A percentile compares a stretch with the other conserved stretches of the same genome.
These are phyloP conservation scores for Aplidium turbinatum DNA, from an alignment of 23 tunicate genomes.

Conservation along the genomic window DNA sequence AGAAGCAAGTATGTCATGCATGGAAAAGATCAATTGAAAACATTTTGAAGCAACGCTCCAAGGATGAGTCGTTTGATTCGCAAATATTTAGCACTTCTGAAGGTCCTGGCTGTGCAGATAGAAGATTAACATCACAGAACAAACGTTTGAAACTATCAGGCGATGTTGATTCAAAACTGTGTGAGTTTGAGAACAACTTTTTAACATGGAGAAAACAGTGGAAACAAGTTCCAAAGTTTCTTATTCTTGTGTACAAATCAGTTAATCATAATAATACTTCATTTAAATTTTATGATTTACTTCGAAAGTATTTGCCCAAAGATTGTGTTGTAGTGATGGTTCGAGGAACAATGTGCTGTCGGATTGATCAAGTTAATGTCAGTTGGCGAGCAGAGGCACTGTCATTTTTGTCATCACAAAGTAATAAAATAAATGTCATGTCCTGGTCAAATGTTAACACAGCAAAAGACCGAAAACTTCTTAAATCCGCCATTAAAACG, in stretches of 20 bases:
- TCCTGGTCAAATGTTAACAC: conserved; percentile 13
- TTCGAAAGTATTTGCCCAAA: conserved; percentile 17
- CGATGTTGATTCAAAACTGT: not conserved
- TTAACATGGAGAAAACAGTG: conserved; percentile 9
- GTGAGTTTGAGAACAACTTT: not conserved
- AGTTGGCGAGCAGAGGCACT: conserved; percentile 4
- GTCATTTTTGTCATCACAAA: not conserved
- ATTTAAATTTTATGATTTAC: not conserved
- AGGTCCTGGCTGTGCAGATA: not conserved
- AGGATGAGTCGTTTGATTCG: conserved; percentile 4
- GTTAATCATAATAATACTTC: conserved; percentile 2
- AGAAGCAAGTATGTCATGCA: conserved; percentile 1
- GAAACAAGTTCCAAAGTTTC: conserved; percentile 15
- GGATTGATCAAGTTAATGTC: not conserved
- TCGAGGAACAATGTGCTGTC: conserved; percentile 23
- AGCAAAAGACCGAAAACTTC: not conserved
- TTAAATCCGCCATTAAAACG: conserved; percentile 2
- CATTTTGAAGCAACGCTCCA: not conserved
- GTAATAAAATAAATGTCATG: conserved; percentile 1
- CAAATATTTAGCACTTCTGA: not conserved
- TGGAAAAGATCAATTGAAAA: conserved; percentile 14
- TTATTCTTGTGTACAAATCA: conserved; percentile 19
- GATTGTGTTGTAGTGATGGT: conserved; percentile 23
- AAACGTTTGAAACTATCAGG: not conserved
- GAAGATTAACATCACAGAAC: conserved; percentile 1